A percentile compares a stretch with the other conserved stretches of the same genome.
phyloP scores from a whole-genome alignment of 2,113 vertebrate genomes.

The Entosphenus tridentatus region DNA sequence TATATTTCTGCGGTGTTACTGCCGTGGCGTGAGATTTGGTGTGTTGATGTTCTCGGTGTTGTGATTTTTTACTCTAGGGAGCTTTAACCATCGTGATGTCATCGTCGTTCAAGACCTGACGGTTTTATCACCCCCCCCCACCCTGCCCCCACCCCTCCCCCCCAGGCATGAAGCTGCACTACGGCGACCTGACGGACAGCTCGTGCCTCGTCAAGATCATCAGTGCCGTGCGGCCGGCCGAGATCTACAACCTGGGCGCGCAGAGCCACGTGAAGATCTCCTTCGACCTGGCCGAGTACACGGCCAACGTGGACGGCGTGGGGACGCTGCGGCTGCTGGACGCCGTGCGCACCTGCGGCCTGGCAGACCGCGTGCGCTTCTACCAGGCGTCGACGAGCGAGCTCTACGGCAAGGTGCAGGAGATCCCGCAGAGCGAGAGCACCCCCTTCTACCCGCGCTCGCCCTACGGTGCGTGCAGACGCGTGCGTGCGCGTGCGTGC shows the following conservation, averaged over 20 bases:
- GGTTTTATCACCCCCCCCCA: too few relatives aligned
- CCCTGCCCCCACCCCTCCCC: not conserved
- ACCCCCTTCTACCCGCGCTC: slow-evolving; percentile 97
- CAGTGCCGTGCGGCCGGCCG: slow-evolving; percentile 65
- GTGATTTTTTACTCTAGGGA: too few relatives aligned
- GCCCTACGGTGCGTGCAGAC: slow-evolving; percentile 46
- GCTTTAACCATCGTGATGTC: too few relatives aligned
- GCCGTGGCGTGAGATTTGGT: too few relatives aligned
- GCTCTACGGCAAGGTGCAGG: slow-evolving; percentile 87
- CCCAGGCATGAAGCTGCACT: slow-evolving; percentile 88
- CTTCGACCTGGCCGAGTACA: slow-evolving; percentile 89
- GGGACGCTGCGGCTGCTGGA: slow-evolving; percentile 76
- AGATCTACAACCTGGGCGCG: slow-evolving; percentile 90
- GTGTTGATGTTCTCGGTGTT: too few relatives aligned
- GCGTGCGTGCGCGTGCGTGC: not conserved
- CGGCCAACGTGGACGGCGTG: slow-evolving; percentile 77
- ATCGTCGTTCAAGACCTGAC: too few relatives aligned
- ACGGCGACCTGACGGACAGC: slow-evolving; percentile 89
- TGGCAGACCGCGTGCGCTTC: slow-evolving; percentile 61
- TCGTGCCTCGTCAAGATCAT: slow-evolving; percentile 97
- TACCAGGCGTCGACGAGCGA: slow-evolving; percentile 98
- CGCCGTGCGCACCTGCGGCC: slow-evolving; percentile 75
- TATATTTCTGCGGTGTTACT: too few relatives aligned
- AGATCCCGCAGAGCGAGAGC: slow-evolving; percentile 87
- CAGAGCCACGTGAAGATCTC: slow-evolving; percentile 98